Conservation (phyloP, 2,797 vertebrate genomes). For the Distichodus sexfasciatus region DNA sequence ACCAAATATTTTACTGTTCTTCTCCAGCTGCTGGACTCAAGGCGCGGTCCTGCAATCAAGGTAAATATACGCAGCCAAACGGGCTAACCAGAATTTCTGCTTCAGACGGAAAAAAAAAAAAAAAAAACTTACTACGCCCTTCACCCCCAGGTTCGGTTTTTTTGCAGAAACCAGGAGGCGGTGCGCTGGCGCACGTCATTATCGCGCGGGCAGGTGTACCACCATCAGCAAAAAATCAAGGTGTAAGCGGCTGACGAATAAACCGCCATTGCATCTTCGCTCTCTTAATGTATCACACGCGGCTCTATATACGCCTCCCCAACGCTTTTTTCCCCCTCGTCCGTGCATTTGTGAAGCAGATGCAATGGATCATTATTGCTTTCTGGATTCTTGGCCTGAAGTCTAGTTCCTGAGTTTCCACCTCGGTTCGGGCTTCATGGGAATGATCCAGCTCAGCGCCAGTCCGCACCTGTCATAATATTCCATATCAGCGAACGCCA, state of each 20-base stretch:
- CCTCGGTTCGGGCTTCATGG: conserved; percentile 90
- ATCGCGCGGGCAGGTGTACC: conserved; percentile 99
- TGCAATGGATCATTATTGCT: conserved; percentile 99
- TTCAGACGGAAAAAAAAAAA: too few species aligned
- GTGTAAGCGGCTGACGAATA: conserved; percentile 77
- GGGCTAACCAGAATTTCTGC: too few species aligned
- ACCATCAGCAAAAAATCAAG: conserved; percentile 99
- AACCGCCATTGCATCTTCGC: conserved; percentile 8
- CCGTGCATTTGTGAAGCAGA: conserved; percentile 85
- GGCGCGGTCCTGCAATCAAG: conserved; percentile 96
- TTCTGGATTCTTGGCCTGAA: conserved; percentile 97
- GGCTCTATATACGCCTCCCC: too few species aligned
- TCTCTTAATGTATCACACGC: too few species aligned
- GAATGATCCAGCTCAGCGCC: conserved; percentile 95
- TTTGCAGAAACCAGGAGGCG: conserved; percentile 94
- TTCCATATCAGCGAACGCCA: too few species aligned
- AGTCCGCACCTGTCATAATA: too few species aligned
- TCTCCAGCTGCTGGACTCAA: conserved; percentile 92
- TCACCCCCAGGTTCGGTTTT: too few species aligned
- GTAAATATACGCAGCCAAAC: too few species aligned
- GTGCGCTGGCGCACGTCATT: conserved; percentile 98
- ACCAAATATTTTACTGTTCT: background rate
- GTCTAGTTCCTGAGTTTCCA: conserved; percentile 93
- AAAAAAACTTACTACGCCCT: too few species aligned
- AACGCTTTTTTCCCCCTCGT: too few species aligned